Evolutionary conservation across 2,113 vertebrate species (phyloP).

Genomic region (Rhinoderma darwinii): DNA sequence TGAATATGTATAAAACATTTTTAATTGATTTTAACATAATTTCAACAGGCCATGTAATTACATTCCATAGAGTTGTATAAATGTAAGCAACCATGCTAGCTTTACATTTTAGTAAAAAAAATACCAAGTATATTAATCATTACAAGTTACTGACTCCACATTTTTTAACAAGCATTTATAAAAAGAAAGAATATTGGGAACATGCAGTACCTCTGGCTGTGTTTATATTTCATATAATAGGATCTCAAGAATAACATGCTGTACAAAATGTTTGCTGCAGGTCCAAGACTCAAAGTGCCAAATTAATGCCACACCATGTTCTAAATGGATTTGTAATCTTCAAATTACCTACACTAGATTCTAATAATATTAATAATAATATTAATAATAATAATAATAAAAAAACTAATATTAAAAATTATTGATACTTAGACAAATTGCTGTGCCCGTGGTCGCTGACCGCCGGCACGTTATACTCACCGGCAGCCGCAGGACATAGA

Average conservation of each 20-base stretch:
- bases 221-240: conserved; percentile 45
- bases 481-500: too few species aligned
- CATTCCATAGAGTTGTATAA: neutral
- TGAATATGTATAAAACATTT: too few species aligned
- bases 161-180: conserved; percentile 27
- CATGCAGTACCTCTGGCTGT: conserved; percentile 17
- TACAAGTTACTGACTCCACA: neutral
- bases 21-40: too few species aligned
- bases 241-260: conserved; percentile 14
- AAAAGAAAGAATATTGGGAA: conserved; percentile 27
- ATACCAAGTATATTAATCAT: neutral
- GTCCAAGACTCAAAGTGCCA: neutral
- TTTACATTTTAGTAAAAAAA: conserved; percentile 25
- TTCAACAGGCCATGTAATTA: too few species aligned
- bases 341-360: too few species aligned
- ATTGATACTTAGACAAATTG: too few species aligned
- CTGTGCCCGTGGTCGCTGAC: too few species aligned
- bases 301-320: conserved; percentile 21
- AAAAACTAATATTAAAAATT: too few species aligned
- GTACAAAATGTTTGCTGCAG: conserved; percentile 25
- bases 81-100: neutral
- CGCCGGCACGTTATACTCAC: too few species aligned
- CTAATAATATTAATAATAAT: too few species aligned
- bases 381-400: too few species aligned
- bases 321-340: too few species aligned